Evolutionary conservation across 1,140 invertebrate species (phyloP), one percentile per base, ranked within the genome.

Genomic region (Pachyrhynchus sulphureomaculatus): DNA sequence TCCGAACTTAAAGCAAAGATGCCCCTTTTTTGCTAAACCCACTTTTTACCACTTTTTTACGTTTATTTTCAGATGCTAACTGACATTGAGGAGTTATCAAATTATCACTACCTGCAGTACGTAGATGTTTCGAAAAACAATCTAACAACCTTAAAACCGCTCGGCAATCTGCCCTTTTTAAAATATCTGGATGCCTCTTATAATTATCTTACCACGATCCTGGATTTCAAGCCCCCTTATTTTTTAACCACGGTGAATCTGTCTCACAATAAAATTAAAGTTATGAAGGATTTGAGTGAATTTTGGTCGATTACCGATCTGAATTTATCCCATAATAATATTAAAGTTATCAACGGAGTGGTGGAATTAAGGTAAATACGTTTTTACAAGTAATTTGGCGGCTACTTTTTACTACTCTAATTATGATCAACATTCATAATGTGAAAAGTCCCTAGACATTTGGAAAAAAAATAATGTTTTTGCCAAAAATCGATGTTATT

Each of bases 231-330:
- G 32, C 24, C 70, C 1, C 70, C 72, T 12, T 67, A 60, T 55
- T 64, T 67, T 62, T 58, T 73, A 29, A 68, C 61, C 10, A 53
- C 29, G 15, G 72, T 68, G 2, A 70, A 72, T 58, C 66, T 65
- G 20, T 65, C 68, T 5, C 21, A 65, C 18, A 73, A 73, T 37
- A 53, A 54, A 6, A 62, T 72, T 6, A 47, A 34, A 33, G 12
- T 45, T 15, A 71, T 73, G 32, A 37, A 33, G 1, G 62, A 73
- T 62, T 48, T 73, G 15, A 63, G 57, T 12, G 53, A 54, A 3
- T 73, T 73, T 55, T 73, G 72, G 72, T 71, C 72, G 0, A 56
- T 73, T 0, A 59, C 66, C n/a, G 53, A 69, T 52, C 45, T 73
- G 15, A 56, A 71, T 62, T 44, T 73, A 39, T 62, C 70, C 4